Conservation (phyloP, 1,140 invertebrate species). For the Orchestia grillus region DNA sequence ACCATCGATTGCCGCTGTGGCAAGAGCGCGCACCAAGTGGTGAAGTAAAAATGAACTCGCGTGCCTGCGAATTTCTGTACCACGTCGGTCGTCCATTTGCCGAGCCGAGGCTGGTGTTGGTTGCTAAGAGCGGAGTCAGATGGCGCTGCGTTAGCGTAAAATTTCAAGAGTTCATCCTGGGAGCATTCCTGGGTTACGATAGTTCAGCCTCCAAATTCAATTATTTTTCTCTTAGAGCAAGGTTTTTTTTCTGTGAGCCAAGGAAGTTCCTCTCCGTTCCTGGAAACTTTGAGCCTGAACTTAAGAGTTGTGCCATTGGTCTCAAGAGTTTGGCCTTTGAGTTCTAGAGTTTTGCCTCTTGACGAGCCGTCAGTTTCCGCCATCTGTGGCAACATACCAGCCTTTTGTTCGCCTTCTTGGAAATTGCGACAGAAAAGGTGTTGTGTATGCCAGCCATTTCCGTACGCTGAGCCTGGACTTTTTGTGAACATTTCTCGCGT, state of each 20-base stretch:
- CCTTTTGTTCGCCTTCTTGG: background rate
- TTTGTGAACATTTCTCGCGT: background rate
- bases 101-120: background rate
- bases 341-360: constrained; percentile 43
- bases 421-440: background rate
- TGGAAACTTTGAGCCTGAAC: constrained; percentile 25
- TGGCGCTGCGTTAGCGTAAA: constrained; percentile 5
- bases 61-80: background rate
- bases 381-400: constrained; percentile 35
- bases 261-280: constrained; percentile 13
- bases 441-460: background rate
- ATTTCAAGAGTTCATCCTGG: constrained; percentile 1
- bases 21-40: background rate
- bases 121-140: constrained; percentile 6
- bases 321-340: constrained; percentile 34
- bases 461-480: background rate
- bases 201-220: constrained; percentile 29
- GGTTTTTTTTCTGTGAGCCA: background rate
- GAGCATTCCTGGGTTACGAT: constrained; percentile 1
- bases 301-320: constrained; percentile 43
- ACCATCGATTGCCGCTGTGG: background rate
- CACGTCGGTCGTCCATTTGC: background rate
- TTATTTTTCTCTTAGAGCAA: constrained; percentile 1
- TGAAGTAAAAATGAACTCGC: background rate
- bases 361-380: constrained; percentile 37